Evolutionary conservation across 2,113 vertebrate species (phyloP).

Genomic region (Otocyon megalotis): DNA sequence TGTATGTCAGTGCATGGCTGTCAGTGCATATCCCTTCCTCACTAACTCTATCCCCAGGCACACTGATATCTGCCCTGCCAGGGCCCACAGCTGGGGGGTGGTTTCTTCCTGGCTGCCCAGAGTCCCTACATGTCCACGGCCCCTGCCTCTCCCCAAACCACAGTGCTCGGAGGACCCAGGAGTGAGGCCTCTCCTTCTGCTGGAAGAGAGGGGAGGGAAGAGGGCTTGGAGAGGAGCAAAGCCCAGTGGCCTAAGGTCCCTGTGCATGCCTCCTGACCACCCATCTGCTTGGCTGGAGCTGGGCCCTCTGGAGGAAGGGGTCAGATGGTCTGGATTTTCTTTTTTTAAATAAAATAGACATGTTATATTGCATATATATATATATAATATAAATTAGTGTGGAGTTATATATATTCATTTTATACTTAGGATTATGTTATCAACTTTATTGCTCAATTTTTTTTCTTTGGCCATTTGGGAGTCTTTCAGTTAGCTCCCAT

Average conservation of each 20-base stretch:
- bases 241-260: neutral
- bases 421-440: neutral
- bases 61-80: neutral
- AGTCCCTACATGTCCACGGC: slow-evolving; percentile 51
- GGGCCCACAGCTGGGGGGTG: neutral
- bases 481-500: neutral
- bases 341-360: slow-evolving; percentile 81
- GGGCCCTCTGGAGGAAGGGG: neutral
- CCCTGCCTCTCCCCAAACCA: neutral
- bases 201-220: neutral
- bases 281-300: neutral
- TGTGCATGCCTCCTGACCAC: neutral
- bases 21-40: slow-evolving; percentile 76
- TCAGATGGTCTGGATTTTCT: slow-evolving; percentile 60
- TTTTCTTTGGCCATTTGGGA: neutral
- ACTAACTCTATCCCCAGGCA: neutral
- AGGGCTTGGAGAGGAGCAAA: neutral
- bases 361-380: slow-evolving; percentile 72
- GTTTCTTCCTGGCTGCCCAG: neutral
- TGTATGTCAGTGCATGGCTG: neutral
- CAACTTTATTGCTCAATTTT: neutral
- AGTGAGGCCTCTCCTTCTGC: neutral
- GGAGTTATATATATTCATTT: neutral
- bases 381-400: neutral
- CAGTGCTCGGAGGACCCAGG: neutral